Evolutionary conservation across 2,797 vertebrate species (phyloP).

Genomic region (Sebastes oblongus): DNA sequence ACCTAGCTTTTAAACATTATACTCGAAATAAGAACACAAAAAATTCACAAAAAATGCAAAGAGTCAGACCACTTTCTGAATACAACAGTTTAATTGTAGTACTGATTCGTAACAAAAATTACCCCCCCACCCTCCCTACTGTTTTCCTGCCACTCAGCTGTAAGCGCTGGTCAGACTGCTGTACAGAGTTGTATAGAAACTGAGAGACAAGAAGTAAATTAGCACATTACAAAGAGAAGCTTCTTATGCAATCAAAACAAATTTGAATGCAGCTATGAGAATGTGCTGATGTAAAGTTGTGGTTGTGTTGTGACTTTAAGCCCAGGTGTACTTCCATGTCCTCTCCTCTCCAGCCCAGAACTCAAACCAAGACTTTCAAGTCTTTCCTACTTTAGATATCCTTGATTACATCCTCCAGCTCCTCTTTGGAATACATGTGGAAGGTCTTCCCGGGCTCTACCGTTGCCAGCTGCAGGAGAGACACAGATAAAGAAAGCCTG

Average conservation of each 20-base stretch:
- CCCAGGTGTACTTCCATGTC: constrained; percentile 26
- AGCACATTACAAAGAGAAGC: constrained; percentile 71
- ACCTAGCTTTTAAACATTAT: neutral
- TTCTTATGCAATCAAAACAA: constrained; percentile 56
- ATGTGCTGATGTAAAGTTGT: constrained; percentile 66
- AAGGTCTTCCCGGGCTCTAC: constrained; percentile 96
- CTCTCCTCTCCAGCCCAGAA: constrained; percentile 32
- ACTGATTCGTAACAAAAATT: constrained; percentile 82
- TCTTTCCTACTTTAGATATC: constrained; percentile 87
- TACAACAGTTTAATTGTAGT: constrained; percentile 81
- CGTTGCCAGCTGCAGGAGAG: constrained; percentile 88
- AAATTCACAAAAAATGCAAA: constrained; percentile 1
- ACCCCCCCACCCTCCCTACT: constrained; percentile 5
- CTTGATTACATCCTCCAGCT: constrained; percentile 98
- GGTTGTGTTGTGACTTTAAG: constrained; percentile 50
- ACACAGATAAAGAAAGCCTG: neutral
- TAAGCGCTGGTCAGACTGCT: constrained; percentile 60
- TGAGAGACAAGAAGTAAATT: constrained; percentile 60
- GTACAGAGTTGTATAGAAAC: constrained; percentile 71
- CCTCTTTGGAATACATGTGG: constrained; percentile 99
- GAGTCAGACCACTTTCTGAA: constrained; percentile 55
- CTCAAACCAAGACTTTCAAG: constrained; percentile 35
- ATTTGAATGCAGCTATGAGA: constrained; percentile 50
- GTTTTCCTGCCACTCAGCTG: constrained; percentile 52
- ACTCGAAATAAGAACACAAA: neutral